Base-by-base conservation (phyloP, 35 echinoderm and acorn worm species). In the Acanthaster planci region DNA sequence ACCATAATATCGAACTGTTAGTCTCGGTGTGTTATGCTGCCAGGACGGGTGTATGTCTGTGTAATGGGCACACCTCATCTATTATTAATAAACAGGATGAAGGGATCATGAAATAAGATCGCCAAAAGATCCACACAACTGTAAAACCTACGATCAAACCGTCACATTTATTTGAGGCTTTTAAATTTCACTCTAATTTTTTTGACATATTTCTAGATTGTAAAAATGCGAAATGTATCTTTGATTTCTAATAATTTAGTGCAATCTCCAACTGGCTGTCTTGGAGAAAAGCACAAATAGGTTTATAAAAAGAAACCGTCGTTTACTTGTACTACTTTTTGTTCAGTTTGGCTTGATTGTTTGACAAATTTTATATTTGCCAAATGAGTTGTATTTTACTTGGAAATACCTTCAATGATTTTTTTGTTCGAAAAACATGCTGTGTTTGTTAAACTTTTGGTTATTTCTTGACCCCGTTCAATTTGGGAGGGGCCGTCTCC, bases 401-500 rank as follows among this genome's bases (percentile, higher is more conserved):
- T n/a, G n/a, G n/a, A n/a, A n/a, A n/a, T n/a, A n/a, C n/a, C n/a
- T n/a, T n/a, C n/a, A n/a, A n/a, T n/a, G n/a, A n/a, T n/a, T n/a
- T n/a, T n/a, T n/a, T n/a, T n/a, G n/a, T n/a, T n/a, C n/a, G n/a
- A n/a, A n/a, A n/a, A n/a, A n/a, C n/a, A n/a, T n/a, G n/a, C n/a
- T n/a, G n/a, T n/a, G n/a, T n/a, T n/a, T n/a, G n/a, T n/a, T n/a
- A n/a, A n/a, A n/a, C n/a, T n/a, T n/a, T n/a, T n/a, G n/a, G 14
- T 7, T 0, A 5, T 14, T 29, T 26, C 34, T 10, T 72, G 8
- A 26, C 29, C n/a, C 34, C 64, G 21, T 72, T 72, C 30, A 72
- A 72, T 2, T 72, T 72, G 64, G 64, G 64, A 7, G 64, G 64
- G 64, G 64, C 15, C 64, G 30, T 72, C 34, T 19, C 64, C 64